Evolutionary conservation across 2,888 invertebrate species (phyloP).

Genomic region (Ligdia adustata): DNA sequence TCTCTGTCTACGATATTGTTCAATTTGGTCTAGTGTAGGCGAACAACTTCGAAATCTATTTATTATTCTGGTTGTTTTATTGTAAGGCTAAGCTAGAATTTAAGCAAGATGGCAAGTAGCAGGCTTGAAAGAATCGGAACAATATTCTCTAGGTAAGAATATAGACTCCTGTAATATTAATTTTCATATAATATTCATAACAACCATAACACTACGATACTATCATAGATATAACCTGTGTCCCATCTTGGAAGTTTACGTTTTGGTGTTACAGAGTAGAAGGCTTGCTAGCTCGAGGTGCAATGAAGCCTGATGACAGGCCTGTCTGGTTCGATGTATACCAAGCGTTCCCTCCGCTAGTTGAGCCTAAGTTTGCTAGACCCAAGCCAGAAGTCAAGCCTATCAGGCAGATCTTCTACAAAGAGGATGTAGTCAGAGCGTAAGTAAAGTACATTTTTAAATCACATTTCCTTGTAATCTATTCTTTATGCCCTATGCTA

Average conservation of each 20-base stretch:
- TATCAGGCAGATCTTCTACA: conserved; percentile 89
- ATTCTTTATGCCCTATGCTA: too few species aligned
- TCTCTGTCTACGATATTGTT: too few species aligned
- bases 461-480: too few species aligned
- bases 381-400: conserved; percentile 83
- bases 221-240: too few species aligned
- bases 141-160: conserved; percentile 87
- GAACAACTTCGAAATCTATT: too few species aligned
- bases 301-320: conserved; percentile 90
- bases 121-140: conserved; percentile 90
- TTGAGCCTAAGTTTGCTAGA: conserved; percentile 91
- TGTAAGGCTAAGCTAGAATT: too few species aligned
- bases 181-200: too few species aligned
- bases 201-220: too few species aligned
- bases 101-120: conserved; percentile 89
- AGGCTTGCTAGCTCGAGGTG: conserved; percentile 91
- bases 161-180: too few species aligned
- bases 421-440: conserved; percentile 94
- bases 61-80: too few species aligned
- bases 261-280: conserved; percentile 87
- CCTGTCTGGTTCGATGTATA: conserved; percentile 98
- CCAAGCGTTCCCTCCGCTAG: conserved; percentile 93
- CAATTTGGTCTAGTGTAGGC: too few species aligned
- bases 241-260: too few species aligned
- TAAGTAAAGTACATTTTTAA: conserved; percentile 82